phyloP scores from a whole-genome alignment of 2,888 invertebrate species.

The Campoplex capitator region DNA sequence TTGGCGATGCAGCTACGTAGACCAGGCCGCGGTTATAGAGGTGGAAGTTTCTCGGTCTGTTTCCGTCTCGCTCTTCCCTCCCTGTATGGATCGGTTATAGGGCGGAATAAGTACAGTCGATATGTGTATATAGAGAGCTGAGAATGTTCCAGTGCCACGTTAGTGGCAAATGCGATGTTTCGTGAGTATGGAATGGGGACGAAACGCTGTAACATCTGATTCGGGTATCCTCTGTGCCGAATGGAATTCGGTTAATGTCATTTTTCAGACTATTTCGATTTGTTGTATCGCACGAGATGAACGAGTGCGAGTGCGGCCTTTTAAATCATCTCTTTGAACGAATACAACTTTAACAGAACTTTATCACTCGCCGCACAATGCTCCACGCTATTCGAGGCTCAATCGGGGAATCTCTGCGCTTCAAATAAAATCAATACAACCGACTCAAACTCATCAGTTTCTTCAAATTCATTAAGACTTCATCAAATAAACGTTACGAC shows the following conservation, averaged over 20 bases:
- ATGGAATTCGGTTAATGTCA: slow-evolving; percentile 37
- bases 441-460: background rate
- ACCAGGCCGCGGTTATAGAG: slow-evolving; percentile 17
- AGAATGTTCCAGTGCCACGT: slow-evolving; percentile 48
- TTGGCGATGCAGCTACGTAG: slow-evolving; percentile 23
- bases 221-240: slow-evolving; percentile 23
- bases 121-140: slow-evolving; percentile 1
- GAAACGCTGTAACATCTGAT: slow-evolving; percentile 27
- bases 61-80: background rate
- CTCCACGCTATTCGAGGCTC: background rate
- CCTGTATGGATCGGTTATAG: slow-evolving; percentile 2
- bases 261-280: slow-evolving; percentile 29
- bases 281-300: too few species aligned
- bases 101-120: slow-evolving; percentile 14
- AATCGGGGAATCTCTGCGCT: background rate
- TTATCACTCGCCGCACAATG: background rate
- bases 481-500: background rate
- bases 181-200: slow-evolving; percentile 26
- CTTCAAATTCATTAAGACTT: background rate
- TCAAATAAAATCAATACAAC: background rate
- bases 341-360: background rate
- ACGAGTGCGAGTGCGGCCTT: background rate
- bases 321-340: slow-evolving; percentile 30
- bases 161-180: slow-evolving; percentile 50
- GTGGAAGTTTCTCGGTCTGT: slow-evolving; percentile 2